Conservation (phyloP, 2,888 invertebrate genomes). For the Tachystola acroxantha region DNA sequence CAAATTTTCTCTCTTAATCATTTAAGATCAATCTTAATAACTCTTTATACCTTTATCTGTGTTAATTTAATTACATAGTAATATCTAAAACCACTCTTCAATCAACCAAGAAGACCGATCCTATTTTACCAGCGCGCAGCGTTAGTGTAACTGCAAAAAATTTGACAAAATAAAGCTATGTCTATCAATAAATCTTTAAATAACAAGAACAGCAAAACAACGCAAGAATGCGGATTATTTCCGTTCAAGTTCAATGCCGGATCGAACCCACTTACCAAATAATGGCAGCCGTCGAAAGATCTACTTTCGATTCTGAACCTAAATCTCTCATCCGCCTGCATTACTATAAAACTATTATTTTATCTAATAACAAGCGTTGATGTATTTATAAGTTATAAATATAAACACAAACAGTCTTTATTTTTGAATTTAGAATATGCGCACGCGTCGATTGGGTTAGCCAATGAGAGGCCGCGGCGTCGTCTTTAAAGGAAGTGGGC, state of each 20-base stretch:
- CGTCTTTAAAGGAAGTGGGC: slow-evolving; percentile 17
- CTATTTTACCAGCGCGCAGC: too few relatives aligned
- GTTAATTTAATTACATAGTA: too few relatives aligned
- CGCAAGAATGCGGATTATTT: slow-evolving; percentile 2
- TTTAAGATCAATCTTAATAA: too few relatives aligned
- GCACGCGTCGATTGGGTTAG: slow-evolving; percentile 15
- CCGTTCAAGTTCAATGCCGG: slow-evolving; percentile 13
- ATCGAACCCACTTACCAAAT: slow-evolving; percentile 7
- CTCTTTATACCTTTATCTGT: too few relatives aligned
- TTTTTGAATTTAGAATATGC: slow-evolving; percentile 15
- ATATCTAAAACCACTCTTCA: too few relatives aligned
- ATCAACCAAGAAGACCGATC: too few relatives aligned
- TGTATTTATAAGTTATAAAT: slow-evolving; percentile 23
- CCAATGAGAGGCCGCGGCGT: slow-evolving; percentile 18
- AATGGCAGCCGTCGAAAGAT: slow-evolving; percentile 19
- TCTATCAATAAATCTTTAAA: too few relatives aligned
- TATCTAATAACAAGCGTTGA: slow-evolving; percentile 21
- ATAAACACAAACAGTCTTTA: slow-evolving; percentile 15
- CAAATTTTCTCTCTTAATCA: too few relatives aligned
- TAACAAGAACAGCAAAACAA: background rate
- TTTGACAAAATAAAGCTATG: too few relatives aligned
- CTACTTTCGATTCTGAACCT: slow-evolving; percentile 16
- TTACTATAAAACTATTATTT: slow-evolving; percentile 22
- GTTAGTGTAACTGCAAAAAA: too few relatives aligned
- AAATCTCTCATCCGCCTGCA: slow-evolving; percentile 17